Base-by-base conservation (phyloP, 2,113 vertebrate species). In the Amphilophus citrinellus region DNA sequence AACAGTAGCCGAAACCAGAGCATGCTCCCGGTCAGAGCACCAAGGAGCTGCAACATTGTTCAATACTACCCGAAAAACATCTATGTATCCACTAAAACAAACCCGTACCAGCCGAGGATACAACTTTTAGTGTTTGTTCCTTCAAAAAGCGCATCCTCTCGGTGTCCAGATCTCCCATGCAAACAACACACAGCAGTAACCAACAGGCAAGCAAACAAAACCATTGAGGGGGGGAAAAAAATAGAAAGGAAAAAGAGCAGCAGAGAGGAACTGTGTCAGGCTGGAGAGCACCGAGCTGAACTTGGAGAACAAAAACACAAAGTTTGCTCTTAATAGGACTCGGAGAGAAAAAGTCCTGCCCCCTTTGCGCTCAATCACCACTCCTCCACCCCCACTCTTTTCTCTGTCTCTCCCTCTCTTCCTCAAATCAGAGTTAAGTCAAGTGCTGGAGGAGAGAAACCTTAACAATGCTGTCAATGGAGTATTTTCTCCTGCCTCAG, bases 291-390 rank as follows among this genome's bases (percentile, higher is more conserved):
- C 94, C 77, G 93, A 94, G 93, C 95, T 92, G 93, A 96, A 96
- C 96, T 95, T 96, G 91, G 94, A 94, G 94, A 96, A 96, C 94
- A 95, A 95, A 94, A 95, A 94, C 92, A 88, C 90, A 95, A 96
- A 96, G 95, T 96, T 96, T 95, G 95, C 94, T 94, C 96, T 96
- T 96, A 96, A 96, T 94, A 95, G 93, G 90, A 90, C 89, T 87
- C 75, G 89, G 85, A 87, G 91, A 92, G 91, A 84, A 92, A 86
- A 94, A 95, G 95, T 95, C 95, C 95, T 90, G 94, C 95, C 96
- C 96, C 96, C 91, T 95, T 95, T 92, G 90, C 92, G 92, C 94
- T 94, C 91, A 78, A 94, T 93, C 94, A 83, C 87, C 93, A 89
- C 88, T 90, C 87, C 95, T 86, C 90, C 92, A 68, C 73, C 87